phyloP scores from a whole-genome alignment of 1,140 invertebrate genomes.

The Paramacrobiotus metropolitanus region DNA sequence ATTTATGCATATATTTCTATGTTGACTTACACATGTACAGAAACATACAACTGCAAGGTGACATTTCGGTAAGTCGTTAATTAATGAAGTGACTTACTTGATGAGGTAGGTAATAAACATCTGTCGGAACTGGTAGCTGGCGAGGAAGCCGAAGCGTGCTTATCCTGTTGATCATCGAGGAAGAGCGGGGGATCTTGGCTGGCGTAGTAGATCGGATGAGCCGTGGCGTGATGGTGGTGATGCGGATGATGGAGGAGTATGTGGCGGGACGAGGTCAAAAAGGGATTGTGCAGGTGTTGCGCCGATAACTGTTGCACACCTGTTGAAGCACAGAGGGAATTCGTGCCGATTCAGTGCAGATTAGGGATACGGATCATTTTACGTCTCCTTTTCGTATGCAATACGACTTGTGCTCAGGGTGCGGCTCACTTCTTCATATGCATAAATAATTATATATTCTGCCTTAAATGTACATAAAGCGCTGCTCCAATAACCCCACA shows the following conservation, averaged over 20 bases:
- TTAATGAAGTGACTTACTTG: too few relatives aligned
- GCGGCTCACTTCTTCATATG: too few relatives aligned
- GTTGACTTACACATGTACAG: too few relatives aligned
- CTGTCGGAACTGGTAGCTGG: background rate
- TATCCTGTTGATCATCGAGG: background rate
- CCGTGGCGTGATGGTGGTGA: background rate
- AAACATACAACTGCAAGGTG: too few relatives aligned
- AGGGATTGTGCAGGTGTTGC: background rate
- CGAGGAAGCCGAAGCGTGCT: background rate
- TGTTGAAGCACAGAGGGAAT: background rate
- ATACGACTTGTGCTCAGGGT: too few relatives aligned
- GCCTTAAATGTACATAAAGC: too few relatives aligned
- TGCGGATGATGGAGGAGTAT: background rate
- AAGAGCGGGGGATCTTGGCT: background rate
- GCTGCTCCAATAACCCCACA: too few relatives aligned
- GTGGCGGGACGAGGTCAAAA: background rate
- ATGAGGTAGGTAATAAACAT: background rate
- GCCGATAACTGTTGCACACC: slow-evolving; percentile 4
- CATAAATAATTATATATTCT: too few relatives aligned
- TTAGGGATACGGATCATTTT: too few relatives aligned
- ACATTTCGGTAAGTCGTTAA: too few relatives aligned
- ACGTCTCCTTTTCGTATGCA: too few relatives aligned
- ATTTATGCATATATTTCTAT: too few relatives aligned
- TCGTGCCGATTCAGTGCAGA: background rate
- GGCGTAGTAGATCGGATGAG: background rate